Base-by-base conservation (phyloP, 2,113 vertebrate species). In the Planiliza haematocheilus region DNA sequence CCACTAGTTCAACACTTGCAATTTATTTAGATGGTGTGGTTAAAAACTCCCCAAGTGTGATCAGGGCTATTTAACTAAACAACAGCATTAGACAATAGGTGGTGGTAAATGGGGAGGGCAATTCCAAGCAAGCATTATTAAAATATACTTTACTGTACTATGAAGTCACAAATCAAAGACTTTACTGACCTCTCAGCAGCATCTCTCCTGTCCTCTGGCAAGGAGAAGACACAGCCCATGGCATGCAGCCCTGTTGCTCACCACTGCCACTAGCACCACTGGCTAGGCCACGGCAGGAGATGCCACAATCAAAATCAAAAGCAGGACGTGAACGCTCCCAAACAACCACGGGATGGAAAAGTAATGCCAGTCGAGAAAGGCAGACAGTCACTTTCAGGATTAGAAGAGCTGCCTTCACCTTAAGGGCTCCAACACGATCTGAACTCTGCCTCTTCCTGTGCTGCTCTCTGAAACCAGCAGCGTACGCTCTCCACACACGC, bases 191-290 rank as follows among this genome's bases (percentile, higher is more conserved):
- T 96, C 68, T 88, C 91, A 51, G 63, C 43, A 8, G 90, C 60
- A 69, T 77, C 87, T 77, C 85, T 81, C 79, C 96, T 93, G 52
- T 97, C 96, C 69, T 50, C 91, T 0, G 93, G 95, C 79, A 94
- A 90, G 0, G 96, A 97, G 91, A 93, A 97, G 9, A 91, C 72
- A 2, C 97, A 99, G 84, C 98, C 98, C 97, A 99, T 94, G 88
- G 81, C 90, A 81, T 70, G 79, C 77, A 86, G 82, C 79, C 87
- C 79, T 86, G 72, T 76, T 69, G 77, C 79, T 77, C 82, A 62
- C 68, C 51, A 58, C 65, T 83, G 76, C 84, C 77, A 75, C 80
- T 58, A 86, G 79, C 83, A 67, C 75, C 21, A 57, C 70, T 74
- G 79, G 85, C 88, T 59, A 83, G 73, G 66, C 86, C 79, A 74